A percentile compares a stretch with the other conserved stretches of the same genome.
Conservation (phyloP, 2,113 vertebrate species). For the Rana temporaria region DNA sequence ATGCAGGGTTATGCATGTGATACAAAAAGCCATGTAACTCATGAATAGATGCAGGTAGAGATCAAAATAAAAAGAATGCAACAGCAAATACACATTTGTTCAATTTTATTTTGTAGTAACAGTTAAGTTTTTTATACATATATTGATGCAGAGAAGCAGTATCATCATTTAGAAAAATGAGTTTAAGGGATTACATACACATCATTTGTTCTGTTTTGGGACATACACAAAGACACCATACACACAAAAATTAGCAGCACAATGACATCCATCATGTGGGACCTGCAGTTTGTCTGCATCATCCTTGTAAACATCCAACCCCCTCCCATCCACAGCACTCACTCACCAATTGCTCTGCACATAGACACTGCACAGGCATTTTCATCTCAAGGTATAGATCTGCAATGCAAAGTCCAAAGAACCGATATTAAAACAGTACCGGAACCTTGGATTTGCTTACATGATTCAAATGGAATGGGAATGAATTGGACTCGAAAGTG, state of each 20-base stretch:
- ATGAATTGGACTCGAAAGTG: neutral
- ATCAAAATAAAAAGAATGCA: no score
- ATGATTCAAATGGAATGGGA: neutral
- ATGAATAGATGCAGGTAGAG: neutral
- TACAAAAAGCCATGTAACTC: neutral
- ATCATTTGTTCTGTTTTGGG: no score
- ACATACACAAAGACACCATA: slow-evolving; percentile 9
- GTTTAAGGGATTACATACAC: neutral
- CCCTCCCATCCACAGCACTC: slow-evolving; percentile 65
- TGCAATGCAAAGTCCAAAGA: neutral
- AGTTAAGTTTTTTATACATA: neutral
- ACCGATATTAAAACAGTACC: neutral
- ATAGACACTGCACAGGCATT: slow-evolving; percentile 35
- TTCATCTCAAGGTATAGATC: slow-evolving; percentile 7
- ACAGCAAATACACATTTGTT: no score
- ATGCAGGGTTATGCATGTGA: neutral
- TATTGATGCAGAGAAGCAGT: neutral
- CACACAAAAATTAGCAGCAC: slow-evolving; percentile 43
- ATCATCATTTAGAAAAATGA: neutral
- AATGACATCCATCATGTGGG: slow-evolving; percentile 44
- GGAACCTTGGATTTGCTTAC: neutral
- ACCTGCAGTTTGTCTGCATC: slow-evolving; percentile 55
- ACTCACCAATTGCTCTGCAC: slow-evolving; percentile 60
- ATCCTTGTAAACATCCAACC: slow-evolving; percentile 56
- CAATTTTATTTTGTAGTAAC: neutral